A percentile compares a stretch with the other conserved stretches of the same genome.
Evolutionary conservation across 2,113 vertebrate genomes (phyloP).

Genomic region (Grallaria varia): DNA sequence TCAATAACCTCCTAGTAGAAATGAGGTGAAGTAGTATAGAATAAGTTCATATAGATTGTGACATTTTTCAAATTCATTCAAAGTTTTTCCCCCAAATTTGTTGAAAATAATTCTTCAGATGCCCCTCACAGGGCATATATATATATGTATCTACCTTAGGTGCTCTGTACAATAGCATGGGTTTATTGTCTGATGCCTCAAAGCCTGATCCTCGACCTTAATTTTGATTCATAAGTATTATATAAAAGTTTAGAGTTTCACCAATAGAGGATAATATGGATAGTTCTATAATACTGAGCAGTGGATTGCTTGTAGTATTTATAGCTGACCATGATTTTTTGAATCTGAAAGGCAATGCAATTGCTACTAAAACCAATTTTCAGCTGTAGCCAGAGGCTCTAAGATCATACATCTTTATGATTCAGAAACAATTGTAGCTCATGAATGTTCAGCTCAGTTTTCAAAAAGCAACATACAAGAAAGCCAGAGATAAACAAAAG

Average conservation of each 20-base stretch:
- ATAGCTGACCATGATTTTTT: neutral
- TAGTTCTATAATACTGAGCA: neutral
- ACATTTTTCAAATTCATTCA: neutral
- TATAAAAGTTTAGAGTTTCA: neutral
- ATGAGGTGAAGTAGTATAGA: neutral
- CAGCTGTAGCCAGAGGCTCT: neutral
- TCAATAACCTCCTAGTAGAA: neutral
- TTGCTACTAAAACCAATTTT: neutral
- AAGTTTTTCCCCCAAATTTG: neutral
- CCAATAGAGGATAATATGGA: neutral
- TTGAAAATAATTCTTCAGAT: neutral
- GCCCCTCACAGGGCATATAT: neutral
- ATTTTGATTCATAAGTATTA: neutral
- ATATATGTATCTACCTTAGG: neutral
- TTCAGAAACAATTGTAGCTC: neutral
- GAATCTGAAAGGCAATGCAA: neutral
- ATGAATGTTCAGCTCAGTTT: neutral
- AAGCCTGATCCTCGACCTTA: neutral
- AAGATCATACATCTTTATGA: neutral
- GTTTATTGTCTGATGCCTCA: neutral
- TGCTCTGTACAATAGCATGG: accelerated
- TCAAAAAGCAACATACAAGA: neutral
- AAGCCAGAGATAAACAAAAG: neutral
- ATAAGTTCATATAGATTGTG: neutral
- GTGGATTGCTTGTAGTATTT: neutral